Base-by-base conservation (phyloP, 1,140 invertebrate genomes). In the Drosophila quadrilineata region DNA sequence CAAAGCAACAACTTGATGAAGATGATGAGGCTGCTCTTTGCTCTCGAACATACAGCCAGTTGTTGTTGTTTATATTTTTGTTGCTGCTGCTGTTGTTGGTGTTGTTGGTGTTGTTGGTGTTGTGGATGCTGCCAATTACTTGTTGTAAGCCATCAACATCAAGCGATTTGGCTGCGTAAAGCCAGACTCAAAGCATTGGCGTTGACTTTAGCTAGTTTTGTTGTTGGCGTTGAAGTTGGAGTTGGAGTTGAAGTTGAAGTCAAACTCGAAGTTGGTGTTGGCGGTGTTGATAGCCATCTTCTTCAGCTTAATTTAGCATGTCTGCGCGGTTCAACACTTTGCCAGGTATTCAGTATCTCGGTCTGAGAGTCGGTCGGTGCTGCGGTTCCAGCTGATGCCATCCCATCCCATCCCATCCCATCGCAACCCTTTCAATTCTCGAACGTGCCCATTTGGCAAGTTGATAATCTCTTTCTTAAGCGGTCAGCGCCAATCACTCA, bases 301-400 rank as follows among this genome's bases (percentile, higher is more conserved):
- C 84, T 87, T 87, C 84, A 84, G 84, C 84, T 87, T 87, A 87
- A 87, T 87, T 87, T 87, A 87, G 84, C 84, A 87, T 87, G 84
- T 87, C 84, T 87, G 77, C 71, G 74, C 74, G 84, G 84, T 71
- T 87, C 84, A 87, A 87, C 84, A 87, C 84, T 87, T 87, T 87
- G 60, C 76, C 60, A 64, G 69, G 53, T 50, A 43, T 28, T 52
- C 41, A 14, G 26, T 48, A 35, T 10, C 26, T 1, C 26, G 21
- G 26, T 3, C 36, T 2, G 9, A 6, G 45, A 33, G n/a, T n/a
- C n/a, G n/a, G n/a, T n/a, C n/a, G n/a, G n/a, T n/a, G n/a, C 40
- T 26, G 21, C 2, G 40, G 31, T 33, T 57, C 16, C 33, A 31
- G 35, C 10, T 31, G 31, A 56, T 29, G 17, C 41, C 10, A 5